Evolutionary conservation across 2,797 vertebrate species (phyloP), one percentile per base, ranked within the genome.

Genomic region (Pelochelys cantorii): DNA sequence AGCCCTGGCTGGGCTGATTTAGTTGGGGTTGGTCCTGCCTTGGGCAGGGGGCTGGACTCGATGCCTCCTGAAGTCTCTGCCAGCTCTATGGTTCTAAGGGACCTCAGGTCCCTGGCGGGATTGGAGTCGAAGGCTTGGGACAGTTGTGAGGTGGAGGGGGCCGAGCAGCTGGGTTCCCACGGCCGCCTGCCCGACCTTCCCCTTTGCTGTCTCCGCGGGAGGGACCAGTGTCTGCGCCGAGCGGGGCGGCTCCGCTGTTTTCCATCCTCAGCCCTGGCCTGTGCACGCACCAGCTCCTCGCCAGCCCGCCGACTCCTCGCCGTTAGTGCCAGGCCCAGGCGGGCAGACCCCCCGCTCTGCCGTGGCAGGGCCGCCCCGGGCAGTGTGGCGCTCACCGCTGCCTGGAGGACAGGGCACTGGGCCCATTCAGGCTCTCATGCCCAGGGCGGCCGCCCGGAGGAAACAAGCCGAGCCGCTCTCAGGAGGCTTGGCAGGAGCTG

Each of bases 51-150:
- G 5, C 42, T 42, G 42, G 42, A 42, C 42, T 6, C 42, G 42
- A 6, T 7, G 37, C 4, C 37, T 42, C 42, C 42, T 42, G 42
- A 42, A 6, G 42, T 5, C 42, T 6, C 42, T 42, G 42, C 42
- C 42, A 5, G 42, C 42, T 6, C 42, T 7, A 6, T 5, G 42
- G 42, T 42, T 42, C 42, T 42, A 5, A 42, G 42, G 42, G 42
- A 6, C 42, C 42, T 42, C 27, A 5, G 13, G 3, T 7, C 60
- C 60, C 13, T 59, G 13, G 60, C 13, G 3, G 65, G 31, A 68
- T 20, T 4, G 2, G 65, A n/a, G 65, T 8, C 65, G 93, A 89
- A 95, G 82, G 57, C 91, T 80, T 60, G 74, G 83, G 91, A 86
- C 48, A 91, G 93, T 89, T 4, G 0, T 5, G 0, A 0, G 3